A percentile compares a stretch with the other conserved stretches of the same genome.
Conservation (phyloP, 2,888 invertebrate species). For the Prosapia bicincta region DNA sequence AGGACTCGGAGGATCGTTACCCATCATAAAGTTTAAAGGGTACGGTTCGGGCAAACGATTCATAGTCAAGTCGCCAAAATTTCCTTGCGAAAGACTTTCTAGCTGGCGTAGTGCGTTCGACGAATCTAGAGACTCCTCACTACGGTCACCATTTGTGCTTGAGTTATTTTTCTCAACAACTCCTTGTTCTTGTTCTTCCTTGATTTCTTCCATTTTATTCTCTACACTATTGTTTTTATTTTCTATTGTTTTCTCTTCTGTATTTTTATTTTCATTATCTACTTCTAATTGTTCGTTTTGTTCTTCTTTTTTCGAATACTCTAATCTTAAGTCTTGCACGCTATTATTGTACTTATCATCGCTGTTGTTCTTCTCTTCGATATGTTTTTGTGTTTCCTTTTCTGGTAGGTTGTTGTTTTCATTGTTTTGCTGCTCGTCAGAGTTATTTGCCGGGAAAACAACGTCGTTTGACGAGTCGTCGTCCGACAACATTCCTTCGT, state of each 20-base stretch:
- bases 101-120: constrained; percentile 71
- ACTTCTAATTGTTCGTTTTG: constrained; percentile 47
- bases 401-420: constrained; percentile 12
- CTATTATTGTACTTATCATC: constrained; percentile 45
- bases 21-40: constrained; percentile 47
- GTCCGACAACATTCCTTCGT: constrained; percentile 56
- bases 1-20: constrained; percentile 55
- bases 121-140: constrained; percentile 47
- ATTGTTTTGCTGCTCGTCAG: background rate
- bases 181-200: constrained; percentile 9
- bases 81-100: constrained; percentile 76
- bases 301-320: constrained; percentile 43
- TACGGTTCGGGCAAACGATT: constrained; percentile 35
- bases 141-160: background rate
- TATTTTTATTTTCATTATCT: constrained; percentile 33
- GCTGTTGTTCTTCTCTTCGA: background rate
- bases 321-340: constrained; percentile 41
- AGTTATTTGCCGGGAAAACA: constrained; percentile 28
- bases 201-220: background rate
- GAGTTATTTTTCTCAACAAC: background rate
- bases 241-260: background rate
- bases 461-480: constrained; percentile 60
- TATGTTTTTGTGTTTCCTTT: background rate
- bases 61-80: constrained; percentile 55
- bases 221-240: background rate